phyloP scores from a whole-genome alignment of 2,888 invertebrate species.

The Agonopterix subpropinquella region DNA sequence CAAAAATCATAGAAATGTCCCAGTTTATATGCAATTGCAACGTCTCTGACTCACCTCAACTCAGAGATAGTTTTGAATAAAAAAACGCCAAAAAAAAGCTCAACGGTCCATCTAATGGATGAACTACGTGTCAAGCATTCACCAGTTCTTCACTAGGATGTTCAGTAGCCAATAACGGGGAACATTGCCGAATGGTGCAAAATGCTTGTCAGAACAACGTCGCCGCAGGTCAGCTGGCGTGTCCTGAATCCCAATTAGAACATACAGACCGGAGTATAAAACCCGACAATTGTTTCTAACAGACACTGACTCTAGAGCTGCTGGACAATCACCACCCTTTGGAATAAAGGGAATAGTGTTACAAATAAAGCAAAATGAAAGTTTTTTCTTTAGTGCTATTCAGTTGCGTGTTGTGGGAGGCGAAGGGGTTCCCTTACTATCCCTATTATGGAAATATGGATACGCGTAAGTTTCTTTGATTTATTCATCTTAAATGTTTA shows the following conservation, averaged over 20 bases:
- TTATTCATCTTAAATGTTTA: neutral
- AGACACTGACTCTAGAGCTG: constrained; percentile 44
- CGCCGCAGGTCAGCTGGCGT: constrained; percentile 42
- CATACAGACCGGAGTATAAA: constrained; percentile 57
- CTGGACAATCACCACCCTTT: constrained; percentile 41
- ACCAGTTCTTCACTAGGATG: constrained; percentile 39
- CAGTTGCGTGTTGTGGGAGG: constrained; percentile 44
- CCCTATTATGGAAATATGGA: constrained; percentile 62
- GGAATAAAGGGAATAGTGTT: constrained; percentile 26
- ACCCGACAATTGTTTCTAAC: constrained; percentile 31
- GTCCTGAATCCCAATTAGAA: constrained; percentile 60
- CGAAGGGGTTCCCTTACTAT: constrained; percentile 50
- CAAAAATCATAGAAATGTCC: neutral
- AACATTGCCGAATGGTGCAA: constrained; percentile 45
- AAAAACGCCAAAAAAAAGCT: constrained; percentile 33
- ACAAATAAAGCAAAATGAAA: constrained; percentile 37
- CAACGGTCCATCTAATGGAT: constrained; percentile 37
- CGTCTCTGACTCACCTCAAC: constrained; percentile 12
- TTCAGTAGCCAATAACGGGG: constrained; percentile 55
- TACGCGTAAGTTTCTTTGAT: constrained; percentile 43
- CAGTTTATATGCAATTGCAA: neutral
- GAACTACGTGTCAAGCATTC: constrained; percentile 49
- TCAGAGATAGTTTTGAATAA: constrained; percentile 19
- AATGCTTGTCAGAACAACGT: constrained; percentile 39
- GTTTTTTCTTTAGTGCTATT: constrained; percentile 33